Conservation (phyloP, 2,113 vertebrate genomes). For the Arvicanthis niloticus region DNA sequence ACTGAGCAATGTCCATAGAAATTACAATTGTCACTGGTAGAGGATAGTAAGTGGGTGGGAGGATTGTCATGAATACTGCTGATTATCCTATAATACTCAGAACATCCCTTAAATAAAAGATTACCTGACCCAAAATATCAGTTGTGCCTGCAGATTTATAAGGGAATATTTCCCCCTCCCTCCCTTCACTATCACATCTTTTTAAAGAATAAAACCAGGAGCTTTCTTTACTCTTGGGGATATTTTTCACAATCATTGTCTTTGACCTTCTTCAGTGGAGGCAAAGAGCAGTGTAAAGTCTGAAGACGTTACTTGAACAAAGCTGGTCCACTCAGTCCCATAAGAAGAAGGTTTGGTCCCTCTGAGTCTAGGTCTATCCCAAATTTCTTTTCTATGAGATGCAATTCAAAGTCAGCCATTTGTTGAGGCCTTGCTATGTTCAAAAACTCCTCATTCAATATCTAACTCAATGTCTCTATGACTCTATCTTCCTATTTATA, state of each 20-base stretch:
- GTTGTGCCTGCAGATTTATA: not conserved
- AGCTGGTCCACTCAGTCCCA: slow-evolving; percentile 36
- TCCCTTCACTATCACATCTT: not conserved
- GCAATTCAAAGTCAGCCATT: not conserved
- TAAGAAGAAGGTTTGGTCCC: slow-evolving; percentile 21
- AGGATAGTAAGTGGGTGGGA: not conserved
- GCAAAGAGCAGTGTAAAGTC: not conserved
- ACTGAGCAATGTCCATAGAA: not conserved
- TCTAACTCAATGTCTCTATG: not conserved
- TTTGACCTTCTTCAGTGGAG: not conserved
- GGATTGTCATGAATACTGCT: not conserved
- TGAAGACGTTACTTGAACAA: not conserved
- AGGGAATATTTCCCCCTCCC: not conserved
- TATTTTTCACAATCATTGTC: slow-evolving; percentile 3
- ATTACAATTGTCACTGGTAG: not conserved
- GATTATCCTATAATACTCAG: not conserved
- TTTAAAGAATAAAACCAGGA: not conserved
- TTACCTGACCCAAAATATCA: not conserved
- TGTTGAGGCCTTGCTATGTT: not conserved
- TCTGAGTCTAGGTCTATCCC: not conserved
- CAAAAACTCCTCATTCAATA: not conserved
- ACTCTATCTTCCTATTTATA: not conserved
- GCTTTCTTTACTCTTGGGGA: not conserved
- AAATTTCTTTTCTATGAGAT: not conserved
- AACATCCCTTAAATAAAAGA: not conserved